A percentile compares a stretch with the other conserved stretches of the same genome.
Evolutionary conservation across 2,113 vertebrate genomes (phyloP).

Genomic region (Sinocyclocheilus anophthalmus): DNA sequence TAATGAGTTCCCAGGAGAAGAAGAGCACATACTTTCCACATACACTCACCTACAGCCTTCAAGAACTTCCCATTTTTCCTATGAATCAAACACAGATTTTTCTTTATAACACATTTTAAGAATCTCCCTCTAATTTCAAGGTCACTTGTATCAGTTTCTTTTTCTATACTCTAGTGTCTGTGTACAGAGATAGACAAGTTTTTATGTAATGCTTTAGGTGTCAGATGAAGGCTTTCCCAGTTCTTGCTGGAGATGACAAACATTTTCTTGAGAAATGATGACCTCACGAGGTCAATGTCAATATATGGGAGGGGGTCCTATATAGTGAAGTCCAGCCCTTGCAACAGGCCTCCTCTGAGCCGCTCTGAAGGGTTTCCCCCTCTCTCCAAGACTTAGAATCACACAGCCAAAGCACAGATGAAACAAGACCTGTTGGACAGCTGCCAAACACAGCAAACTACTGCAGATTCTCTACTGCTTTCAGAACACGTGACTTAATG

Average conservation of each 20-base stretch:
- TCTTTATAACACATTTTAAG: not conserved
- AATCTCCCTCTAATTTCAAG: not conserved
- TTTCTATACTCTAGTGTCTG: not conserved
- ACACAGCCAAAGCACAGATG: constrained; percentile 27
- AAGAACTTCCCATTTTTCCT: not conserved
- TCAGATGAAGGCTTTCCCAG: not conserved
- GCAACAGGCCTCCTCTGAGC: constrained; percentile 26
- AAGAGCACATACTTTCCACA: constrained; percentile 36
- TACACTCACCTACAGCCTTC: constrained; percentile 53
- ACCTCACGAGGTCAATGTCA: constrained; percentile 42
- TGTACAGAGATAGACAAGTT: not conserved
- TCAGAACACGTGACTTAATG: constrained; percentile 26
- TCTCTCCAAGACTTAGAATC: not conserved
- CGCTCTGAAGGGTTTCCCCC: constrained; percentile 48
- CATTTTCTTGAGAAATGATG: constrained; percentile 31
- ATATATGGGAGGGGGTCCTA: constrained; percentile 29
- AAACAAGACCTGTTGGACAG: constrained; percentile 39
- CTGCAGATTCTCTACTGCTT: constrained; percentile 29
- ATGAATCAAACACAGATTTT: not conserved
- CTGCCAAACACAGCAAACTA: constrained; percentile 49
- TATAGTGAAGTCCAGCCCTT: not conserved
- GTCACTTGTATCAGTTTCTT: no score
- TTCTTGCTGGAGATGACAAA: constrained; percentile 22
- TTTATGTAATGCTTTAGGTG: not conserved
- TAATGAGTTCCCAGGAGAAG: constrained; percentile 66